Evolutionary conservation across 2,888 invertebrate genomes (phyloP).

Genomic region (Octodonta nipae): DNA sequence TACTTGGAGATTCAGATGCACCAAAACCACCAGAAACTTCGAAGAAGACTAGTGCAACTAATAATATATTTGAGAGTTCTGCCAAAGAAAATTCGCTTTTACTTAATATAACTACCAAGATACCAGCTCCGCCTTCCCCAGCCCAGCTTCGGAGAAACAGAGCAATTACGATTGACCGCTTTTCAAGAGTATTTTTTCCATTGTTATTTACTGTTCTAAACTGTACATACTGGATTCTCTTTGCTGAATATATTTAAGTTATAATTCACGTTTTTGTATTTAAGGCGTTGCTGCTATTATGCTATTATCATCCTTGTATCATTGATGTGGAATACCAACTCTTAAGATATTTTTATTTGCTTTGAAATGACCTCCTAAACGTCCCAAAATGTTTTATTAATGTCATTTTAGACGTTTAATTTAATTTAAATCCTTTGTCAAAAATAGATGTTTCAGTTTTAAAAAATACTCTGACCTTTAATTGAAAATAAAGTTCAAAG

Average conservation of each 20-base stretch:
- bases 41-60: slow-evolving; percentile 30
- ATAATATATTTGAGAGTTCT: slow-evolving; percentile 41
- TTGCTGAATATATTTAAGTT: slow-evolving; percentile 57
- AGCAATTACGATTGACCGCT: slow-evolving; percentile 57
- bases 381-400: too few species aligned
- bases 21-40: slow-evolving; percentile 43
- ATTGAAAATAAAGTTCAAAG: too few species aligned
- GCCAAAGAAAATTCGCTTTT: slow-evolving; percentile 35
- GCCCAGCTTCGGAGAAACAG: slow-evolving; percentile 49
- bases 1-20: slow-evolving; percentile 59
- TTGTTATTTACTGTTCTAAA: slow-evolving; percentile 54
- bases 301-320: too few species aligned
- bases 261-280: too few species aligned
- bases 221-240: slow-evolving; percentile 58
- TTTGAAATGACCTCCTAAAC: too few species aligned
- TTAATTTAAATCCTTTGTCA: too few species aligned
- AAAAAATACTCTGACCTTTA: too few species aligned
- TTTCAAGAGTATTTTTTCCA: slow-evolving; percentile 58
- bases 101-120: slow-evolving; percentile 24
- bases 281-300: too few species aligned
- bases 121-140: slow-evolving; percentile 28
- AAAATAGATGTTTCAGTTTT: too few species aligned
- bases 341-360: too few species aligned
- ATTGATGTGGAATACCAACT: too few species aligned
- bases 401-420: too few species aligned